A percentile compares a stretch with the other conserved stretches of the same genome.
phyloP scores from a whole-genome alignment of 2,888 invertebrate genomes.

The Dastarcus helophoroides region DNA sequence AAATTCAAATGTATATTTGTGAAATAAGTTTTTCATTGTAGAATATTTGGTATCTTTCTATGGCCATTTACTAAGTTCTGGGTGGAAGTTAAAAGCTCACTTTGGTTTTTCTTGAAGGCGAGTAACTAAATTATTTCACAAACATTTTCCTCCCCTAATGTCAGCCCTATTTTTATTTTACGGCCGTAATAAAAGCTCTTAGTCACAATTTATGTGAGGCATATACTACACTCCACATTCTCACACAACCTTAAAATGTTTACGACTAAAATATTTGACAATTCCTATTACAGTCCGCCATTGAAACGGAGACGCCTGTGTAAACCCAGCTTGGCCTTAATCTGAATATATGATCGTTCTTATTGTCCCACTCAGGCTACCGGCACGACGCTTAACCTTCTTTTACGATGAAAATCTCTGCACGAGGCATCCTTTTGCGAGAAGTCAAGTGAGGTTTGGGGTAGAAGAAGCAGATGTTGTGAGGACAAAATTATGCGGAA shows the following conservation, averaged over 20 bases:
- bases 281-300: slow-evolving; percentile 33
- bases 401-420: slow-evolving; percentile 9
- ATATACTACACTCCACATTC: slow-evolving; percentile 30
- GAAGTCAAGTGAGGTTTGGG: slow-evolving; percentile 2
- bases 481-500: slow-evolving; percentile 12
- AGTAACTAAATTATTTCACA: no score
- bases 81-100: no score
- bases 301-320: slow-evolving; percentile 29
- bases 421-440: background rate
- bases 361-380: slow-evolving; percentile 31
- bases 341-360: slow-evolving; percentile 36
- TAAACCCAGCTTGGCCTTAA: slow-evolving; percentile 33
- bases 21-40: no score
- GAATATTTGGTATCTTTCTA: no score
- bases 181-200: slow-evolving; percentile 34
- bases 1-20: no score
- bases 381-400: slow-evolving; percentile 24
- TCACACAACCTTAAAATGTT: slow-evolving; percentile 28
- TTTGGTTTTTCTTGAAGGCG: no score
- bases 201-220: slow-evolving; percentile 32
- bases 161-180: slow-evolving; percentile 33
- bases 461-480: background rate
- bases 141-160: no score
- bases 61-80: no score
- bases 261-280: slow-evolving; percentile 35